Percentiles rank a stretch among this genome's conserved stretches.
Conservation (phyloP, 2,113 vertebrate genomes). For the Siphamia tubifer region DNA sequence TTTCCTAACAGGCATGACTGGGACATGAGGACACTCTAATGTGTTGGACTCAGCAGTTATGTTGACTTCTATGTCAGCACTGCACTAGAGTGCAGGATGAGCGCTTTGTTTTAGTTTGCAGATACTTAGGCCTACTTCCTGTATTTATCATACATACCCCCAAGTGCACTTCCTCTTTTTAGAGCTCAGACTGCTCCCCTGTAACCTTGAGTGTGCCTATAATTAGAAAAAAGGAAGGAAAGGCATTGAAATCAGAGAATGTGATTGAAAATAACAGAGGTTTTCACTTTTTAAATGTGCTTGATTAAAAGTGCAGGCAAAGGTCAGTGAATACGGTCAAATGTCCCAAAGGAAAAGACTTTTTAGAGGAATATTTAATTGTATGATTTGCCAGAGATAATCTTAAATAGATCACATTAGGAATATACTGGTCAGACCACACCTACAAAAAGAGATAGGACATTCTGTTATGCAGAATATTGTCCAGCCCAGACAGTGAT, state of each 20-base stretch:
- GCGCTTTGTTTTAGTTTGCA: conserved; percentile 27
- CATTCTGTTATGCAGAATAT: neutral
- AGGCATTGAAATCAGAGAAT: neutral
- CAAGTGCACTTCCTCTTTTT: conserved; percentile 59
- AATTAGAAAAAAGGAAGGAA: conserved; percentile 1
- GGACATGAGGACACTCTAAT: neutral
- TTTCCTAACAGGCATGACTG: neutral
- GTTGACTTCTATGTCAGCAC: conserved; percentile 10
- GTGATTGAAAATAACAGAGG: neutral
- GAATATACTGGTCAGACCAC: neutral
- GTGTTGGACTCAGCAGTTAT: conserved; percentile 6
- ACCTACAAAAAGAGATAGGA: neutral
- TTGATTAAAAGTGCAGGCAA: neutral
- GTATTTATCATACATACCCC: conserved; percentile 44
- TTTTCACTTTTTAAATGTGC: neutral
- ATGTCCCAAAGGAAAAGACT: too few species aligned
- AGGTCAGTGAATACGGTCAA: too few species aligned
- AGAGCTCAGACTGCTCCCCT: conserved; percentile 4
- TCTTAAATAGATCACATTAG: neutral
- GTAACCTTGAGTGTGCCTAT: neutral
- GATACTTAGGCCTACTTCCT: conserved; percentile 55
- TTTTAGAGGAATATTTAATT: too few species aligned
- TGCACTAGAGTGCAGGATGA: conserved; percentile 35
- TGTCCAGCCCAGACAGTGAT: neutral
- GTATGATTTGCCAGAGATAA: too few species aligned